Base-by-base conservation (phyloP, 2,888 invertebrate genomes). In the Tortricodes alternella region DNA sequence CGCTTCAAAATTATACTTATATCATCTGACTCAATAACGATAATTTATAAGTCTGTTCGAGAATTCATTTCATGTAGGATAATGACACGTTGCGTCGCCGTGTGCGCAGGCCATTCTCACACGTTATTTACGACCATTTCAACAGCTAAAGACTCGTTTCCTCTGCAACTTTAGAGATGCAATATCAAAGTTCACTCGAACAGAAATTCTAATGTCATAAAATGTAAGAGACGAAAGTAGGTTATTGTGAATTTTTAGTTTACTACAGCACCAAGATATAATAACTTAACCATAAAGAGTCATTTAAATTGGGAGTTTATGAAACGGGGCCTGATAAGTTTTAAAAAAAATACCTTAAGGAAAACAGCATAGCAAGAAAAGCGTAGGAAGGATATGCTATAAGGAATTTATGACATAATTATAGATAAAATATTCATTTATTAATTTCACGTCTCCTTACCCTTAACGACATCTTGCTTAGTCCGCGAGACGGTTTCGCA, bases 1-100 rank as follows among this genome's bases (percentile, higher is more conserved):
- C 37, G 49, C 43, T 49, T 55, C 19, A 29, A 55, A 49, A 49
- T 49, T 9, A 56, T 49, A 50, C 49, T 43, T 38, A 27, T 53
- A 49, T 44, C 29, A 29, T 56, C 37, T 43, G 49, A 43, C 55
- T 50, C 38, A 50, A 37, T 24, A 37, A 19, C 27, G 23, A 56
- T 56, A 56, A 56, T 49, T 50, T 56, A 56, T 21, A 44, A 37
- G 53, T 74, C 74, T 78, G 76, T 66, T 53, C 63, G 65, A 73
- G 71, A 71, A 78, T 75, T 67, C 67, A 70, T 77, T 73, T 75
- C 74, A 70, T 57, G 52, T 59, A 49, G 24, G 59, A 50, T 59
- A 49, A 59, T 61, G 39, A 53, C 37, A 48, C 52, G 29, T 55
- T 44, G 32, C 38, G 44, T 21, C 24, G 15, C 24, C 43, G 34